Conservation (phyloP, 2,888 invertebrate species). For the Tuberolachnus salignus region DNA sequence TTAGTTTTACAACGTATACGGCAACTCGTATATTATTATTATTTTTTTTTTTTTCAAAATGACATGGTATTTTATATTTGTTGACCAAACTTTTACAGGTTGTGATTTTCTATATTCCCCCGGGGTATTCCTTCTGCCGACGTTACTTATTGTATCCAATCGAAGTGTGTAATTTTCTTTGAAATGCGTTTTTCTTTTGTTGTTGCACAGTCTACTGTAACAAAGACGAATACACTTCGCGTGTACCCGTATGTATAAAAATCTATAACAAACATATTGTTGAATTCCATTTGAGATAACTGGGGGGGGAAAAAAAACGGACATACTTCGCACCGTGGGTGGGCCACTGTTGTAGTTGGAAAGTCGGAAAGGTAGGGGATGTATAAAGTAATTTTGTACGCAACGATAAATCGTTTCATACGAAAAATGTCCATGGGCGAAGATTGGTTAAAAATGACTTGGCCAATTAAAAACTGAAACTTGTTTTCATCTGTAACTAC, state of each 20-base stretch:
- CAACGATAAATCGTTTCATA: too few relatives aligned
- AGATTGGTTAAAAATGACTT: too few relatives aligned
- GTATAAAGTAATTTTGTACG: too few relatives aligned
- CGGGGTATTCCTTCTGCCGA: not conserved
- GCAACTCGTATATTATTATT: conserved; percentile 8
- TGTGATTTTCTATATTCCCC: conserved; percentile 52
- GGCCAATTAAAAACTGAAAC: too few relatives aligned
- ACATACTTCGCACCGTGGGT: too few relatives aligned
- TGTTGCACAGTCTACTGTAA: conserved; percentile 4
- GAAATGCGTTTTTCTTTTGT: conserved; percentile 28
- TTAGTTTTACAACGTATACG: not conserved
- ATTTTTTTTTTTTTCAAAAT: conserved; percentile 35
- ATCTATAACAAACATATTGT: conserved; percentile 6
- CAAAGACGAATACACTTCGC: conserved; percentile 22
- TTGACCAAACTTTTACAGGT: conserved; percentile 48
- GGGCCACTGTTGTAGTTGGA: too few relatives aligned
- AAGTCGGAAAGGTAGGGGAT: too few relatives aligned
- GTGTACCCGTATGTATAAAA: not conserved
- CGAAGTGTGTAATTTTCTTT: conserved; percentile 41
- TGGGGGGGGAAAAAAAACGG: too few relatives aligned
- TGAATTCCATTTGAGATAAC: not conserved
- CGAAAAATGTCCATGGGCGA: too few relatives aligned
- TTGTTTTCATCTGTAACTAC: too few relatives aligned
- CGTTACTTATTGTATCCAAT: conserved; percentile 26
- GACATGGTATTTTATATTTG: conserved; percentile 47